Evolutionary conservation across 2,113 vertebrate species (phyloP), one percentile per base, ranked within the genome.

Genomic region (Amphilophus citrinellus): DNA sequence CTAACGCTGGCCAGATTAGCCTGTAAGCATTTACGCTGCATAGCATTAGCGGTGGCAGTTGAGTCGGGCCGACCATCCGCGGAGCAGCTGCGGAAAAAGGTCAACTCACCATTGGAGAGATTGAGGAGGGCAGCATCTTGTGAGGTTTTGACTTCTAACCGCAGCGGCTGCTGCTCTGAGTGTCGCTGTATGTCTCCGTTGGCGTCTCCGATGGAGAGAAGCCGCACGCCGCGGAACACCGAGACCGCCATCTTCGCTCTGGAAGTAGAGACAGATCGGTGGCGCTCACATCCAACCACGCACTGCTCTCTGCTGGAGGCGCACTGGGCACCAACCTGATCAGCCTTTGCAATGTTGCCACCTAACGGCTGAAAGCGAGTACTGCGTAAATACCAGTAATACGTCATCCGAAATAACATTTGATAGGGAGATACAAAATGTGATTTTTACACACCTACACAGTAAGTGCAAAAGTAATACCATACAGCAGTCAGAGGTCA

Each of bases 161-260:
- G 96, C 90, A 98, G 92, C 18, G 97, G 97, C 91, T 98, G 97
- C 94, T 98, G 97, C 94, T 98, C 98, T 24, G 97, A 97, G 94
- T 98, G 98, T 85, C 98, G 94, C 95, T 98, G 98, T 88, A 98
- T 98, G 93, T 98, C 98, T 95, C 98, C 97, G 80, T 98, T 98
- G 76, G 97, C 97, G 95, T 98, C 98, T 95, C 97, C 98, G 88
- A 98, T 98, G 78, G 97, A 97, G 93, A 98, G 97, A 90, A 98
- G 97, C 94, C 98, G 97, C 97, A 98, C 97, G 96, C 97, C 97
- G 92, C 96, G 95, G 93, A 97, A 98, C 96, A 98, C 97, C 83
- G 97, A 98, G 96, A 97, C 96, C 94, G 97, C 95, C 96, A 97
- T 97, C 94, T 97, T 96, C 94, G 92, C 95, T 94, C 91, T 95